Percentiles rank a stretch among this genome's conserved stretches.
phyloP scores from a whole-genome alignment of 1,140 invertebrate species.

The Calephelis virginiensis region DNA sequence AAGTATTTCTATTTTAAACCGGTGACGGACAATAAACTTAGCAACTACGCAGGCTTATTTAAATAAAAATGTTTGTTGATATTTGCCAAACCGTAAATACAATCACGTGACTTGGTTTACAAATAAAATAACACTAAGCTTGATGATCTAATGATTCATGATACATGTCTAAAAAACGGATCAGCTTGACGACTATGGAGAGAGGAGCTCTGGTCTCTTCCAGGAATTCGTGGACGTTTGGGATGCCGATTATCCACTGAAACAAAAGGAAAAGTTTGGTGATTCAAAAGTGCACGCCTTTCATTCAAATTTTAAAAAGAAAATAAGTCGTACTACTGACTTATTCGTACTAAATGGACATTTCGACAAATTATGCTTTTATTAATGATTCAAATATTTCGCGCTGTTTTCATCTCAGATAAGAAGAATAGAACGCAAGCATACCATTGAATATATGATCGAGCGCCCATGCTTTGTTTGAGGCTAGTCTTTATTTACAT shows the following conservation, averaged over 20 bases:
- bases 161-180: constrained; percentile 2
- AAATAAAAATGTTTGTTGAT: constrained; percentile 1
- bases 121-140: constrained; percentile 6
- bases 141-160: constrained; percentile 1
- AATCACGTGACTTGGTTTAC: neutral
- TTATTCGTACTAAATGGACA: neutral
- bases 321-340: neutral
- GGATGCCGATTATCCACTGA: too few species aligned
- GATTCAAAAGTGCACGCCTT: too few species aligned
- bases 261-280: too few species aligned
- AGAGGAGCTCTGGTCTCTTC: too few species aligned
- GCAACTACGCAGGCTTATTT: neutral
- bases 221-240: too few species aligned
- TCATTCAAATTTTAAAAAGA: neutral
- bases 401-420: too few species aligned
- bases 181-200: constrained; percentile 1
- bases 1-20: constrained; percentile 2
- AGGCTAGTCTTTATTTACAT: too few species aligned
- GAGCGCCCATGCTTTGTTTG: too few species aligned
- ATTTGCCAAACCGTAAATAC: constrained; percentile 5
- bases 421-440: too few species aligned
- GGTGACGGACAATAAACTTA: neutral
- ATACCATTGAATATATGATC: too few species aligned
- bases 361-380: too few species aligned
- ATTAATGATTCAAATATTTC: too few species aligned